These are phyloP conservation scores for Petrocephalus microphthalmus DNA, from an alignment of 2,113 vertebrate species.

Conservation along the genomic window DNA sequence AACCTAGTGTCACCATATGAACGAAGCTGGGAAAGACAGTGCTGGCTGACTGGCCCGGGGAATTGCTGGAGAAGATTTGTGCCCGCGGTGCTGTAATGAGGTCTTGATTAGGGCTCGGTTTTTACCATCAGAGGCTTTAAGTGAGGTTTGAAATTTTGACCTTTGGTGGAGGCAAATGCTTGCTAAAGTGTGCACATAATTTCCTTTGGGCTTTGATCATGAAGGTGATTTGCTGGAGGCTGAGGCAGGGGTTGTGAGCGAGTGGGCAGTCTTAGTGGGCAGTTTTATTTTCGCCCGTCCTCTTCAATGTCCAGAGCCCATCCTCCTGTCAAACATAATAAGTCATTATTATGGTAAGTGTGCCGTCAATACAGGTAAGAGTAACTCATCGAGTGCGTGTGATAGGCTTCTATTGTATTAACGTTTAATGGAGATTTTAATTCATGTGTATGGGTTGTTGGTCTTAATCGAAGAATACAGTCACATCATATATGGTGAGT, in stretches of 20 bases:
- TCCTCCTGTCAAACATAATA: not conserved
- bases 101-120: conserved; percentile 50
- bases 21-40: conserved; percentile 16
- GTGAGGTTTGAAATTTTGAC: conserved; percentile 36
- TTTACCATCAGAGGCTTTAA: conserved; percentile 49
- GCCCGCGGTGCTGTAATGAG: conserved; percentile 49
- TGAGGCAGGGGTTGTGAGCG: not conserved
- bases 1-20: conserved; percentile 39
- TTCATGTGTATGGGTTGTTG: not conserved
- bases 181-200: not conserved
- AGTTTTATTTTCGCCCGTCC: not conserved
- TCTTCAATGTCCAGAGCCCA: not conserved
- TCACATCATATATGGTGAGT: too few relatives aligned
- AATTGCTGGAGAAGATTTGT: conserved; percentile 50
- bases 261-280: not conserved
- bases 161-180: conserved; percentile 18
- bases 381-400: not conserved
- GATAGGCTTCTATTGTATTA: not conserved
- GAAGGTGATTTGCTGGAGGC: not conserved
- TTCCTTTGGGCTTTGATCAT: conserved; percentile 4
- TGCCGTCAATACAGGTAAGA: not conserved
- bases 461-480: too few relatives aligned
- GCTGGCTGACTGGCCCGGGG: conserved; percentile 36
- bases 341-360: not conserved
- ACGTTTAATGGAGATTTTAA: not conserved